Evolutionary conservation across 2,888 invertebrate genomes (phyloP).

Genomic region (Acanthopleura granulata): DNA sequence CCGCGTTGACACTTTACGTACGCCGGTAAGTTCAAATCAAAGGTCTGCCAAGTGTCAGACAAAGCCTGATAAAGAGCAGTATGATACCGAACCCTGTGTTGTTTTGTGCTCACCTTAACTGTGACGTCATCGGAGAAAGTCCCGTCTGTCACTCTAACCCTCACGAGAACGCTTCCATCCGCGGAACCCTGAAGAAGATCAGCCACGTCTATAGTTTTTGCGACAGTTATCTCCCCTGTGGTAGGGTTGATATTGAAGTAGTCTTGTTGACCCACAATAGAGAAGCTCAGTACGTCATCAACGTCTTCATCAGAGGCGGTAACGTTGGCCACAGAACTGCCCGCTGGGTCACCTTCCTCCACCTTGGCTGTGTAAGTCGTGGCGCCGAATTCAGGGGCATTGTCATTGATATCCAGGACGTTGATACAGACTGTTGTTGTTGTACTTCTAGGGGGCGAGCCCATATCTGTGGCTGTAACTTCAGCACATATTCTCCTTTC

Average conservation of each 20-base stretch:
- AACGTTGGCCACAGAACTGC: not conserved
- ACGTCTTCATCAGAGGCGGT: not conserved
- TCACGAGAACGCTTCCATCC: not conserved
- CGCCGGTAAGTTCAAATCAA: no score
- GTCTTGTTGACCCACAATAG: not conserved
- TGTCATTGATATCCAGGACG: not conserved
- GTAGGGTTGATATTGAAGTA: not conserved
- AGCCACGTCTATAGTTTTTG: not conserved
- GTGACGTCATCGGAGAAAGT: not conserved
- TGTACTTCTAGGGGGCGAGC: not conserved
- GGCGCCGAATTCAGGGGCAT: not conserved
- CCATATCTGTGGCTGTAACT: not conserved
- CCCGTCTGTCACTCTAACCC: not conserved
- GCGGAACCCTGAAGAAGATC: not conserved
- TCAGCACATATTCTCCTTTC: not conserved
- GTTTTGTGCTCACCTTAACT: not conserved
- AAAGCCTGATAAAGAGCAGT: no score
- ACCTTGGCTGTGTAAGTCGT: not conserved
- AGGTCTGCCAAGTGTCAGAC: no score
- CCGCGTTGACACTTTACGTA: no score
- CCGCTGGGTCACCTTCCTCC: not conserved
- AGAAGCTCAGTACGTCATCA: not conserved
- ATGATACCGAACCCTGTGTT: not conserved
- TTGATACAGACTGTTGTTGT: not conserved
- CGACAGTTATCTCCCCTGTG: not conserved